Evolutionary conservation across 2,113 vertebrate species (phyloP).

Genomic region (Isichthys henryi): DNA sequence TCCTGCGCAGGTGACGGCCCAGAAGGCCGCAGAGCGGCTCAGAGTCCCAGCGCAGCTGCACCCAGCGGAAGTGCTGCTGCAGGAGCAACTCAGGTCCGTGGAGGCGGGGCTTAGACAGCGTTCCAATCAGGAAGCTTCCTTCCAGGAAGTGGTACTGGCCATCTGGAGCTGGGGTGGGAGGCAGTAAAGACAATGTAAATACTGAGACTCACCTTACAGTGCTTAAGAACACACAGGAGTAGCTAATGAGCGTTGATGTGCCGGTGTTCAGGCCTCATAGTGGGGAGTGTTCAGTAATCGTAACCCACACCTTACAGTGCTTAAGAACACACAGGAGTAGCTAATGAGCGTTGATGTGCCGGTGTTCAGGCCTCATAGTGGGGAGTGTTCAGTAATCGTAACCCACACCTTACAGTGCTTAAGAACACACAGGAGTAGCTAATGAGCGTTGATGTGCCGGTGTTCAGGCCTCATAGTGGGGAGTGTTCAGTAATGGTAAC

Average conservation of each 20-base stretch:
- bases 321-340: no score
- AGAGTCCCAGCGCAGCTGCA: conserved; percentile 84
- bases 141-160: conserved; percentile 74
- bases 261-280: conserved; percentile 46
- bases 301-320: no score
- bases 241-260: no score
- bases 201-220: neutral
- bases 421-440: neutral
- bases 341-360: neutral
- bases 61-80: conserved; percentile 94
- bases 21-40: conserved; percentile 83
- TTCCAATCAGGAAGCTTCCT: conserved; percentile 80
- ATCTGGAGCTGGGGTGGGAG: neutral
- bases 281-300: no score
- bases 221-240: no score
- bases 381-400: no score
- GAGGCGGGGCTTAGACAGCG: conserved; percentile 76
- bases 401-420: no score
- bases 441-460: neutral
- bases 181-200: neutral
- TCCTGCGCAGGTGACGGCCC: conserved; percentile 75
- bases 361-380: conserved; percentile 47
- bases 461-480: conserved; percentile 45
- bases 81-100: conserved; percentile 82
- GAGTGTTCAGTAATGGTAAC: neutral